phyloP scores from a whole-genome alignment of 1,140 invertebrate genomes.

The Tetramorium alpestre region DNA sequence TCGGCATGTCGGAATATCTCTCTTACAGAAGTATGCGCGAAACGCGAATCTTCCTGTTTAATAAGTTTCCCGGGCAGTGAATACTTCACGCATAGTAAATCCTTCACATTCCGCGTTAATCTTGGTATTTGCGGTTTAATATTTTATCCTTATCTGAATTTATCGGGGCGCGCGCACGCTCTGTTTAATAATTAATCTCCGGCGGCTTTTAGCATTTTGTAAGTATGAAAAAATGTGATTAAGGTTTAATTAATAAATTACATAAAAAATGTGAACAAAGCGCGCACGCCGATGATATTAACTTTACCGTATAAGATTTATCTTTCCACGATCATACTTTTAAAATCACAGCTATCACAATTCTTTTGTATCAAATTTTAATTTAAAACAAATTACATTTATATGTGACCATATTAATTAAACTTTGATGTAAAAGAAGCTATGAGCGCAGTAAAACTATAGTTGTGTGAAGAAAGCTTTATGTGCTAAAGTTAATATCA shows the following conservation, averaged over 20 bases:
- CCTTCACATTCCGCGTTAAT: not conserved
- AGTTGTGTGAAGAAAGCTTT: not conserved
- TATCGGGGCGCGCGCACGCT: not conserved
- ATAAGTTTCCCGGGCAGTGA: not conserved
- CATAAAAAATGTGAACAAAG: not conserved
- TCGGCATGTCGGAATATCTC: not conserved
- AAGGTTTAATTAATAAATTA: not conserved
- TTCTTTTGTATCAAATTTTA: not conserved
- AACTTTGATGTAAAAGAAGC: not conserved
- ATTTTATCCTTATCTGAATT: not conserved
- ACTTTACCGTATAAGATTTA: too few species aligned
- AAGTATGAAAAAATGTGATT: not conserved
- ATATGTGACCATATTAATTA: not conserved
- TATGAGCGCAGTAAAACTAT: not conserved
- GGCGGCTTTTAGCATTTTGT: not conserved
- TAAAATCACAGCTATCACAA: not conserved
- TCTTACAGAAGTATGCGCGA: not conserved
- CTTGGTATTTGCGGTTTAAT: conserved; percentile 26
- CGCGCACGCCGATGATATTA: not conserved
- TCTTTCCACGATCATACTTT: not conserved
- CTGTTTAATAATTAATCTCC: not conserved
- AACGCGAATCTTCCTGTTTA: conserved; percentile 25
- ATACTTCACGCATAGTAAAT: not conserved
- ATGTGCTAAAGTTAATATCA: not conserved
- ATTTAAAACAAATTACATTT: not conserved